A percentile compares a stretch with the other conserved stretches of the same genome.
Conservation (phyloP, 1,140 invertebrate genomes). For the Chionoecetes opilio region DNA sequence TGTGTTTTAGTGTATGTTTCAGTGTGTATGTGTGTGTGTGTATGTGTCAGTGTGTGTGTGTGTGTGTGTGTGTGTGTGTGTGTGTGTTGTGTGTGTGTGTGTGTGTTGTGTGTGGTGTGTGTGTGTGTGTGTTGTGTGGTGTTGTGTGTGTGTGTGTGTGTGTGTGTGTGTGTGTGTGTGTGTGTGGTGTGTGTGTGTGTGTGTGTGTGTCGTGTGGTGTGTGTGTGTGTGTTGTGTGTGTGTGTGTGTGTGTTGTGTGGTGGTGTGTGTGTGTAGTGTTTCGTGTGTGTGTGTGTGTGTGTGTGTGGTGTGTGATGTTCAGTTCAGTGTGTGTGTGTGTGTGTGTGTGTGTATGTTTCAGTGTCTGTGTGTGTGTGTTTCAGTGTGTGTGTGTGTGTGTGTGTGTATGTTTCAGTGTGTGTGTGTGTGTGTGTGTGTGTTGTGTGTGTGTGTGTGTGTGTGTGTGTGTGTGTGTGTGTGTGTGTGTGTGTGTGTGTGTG, state of each 20-base stretch:
- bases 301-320: not conserved
- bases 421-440: not conserved
- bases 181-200: conserved; percentile 20
- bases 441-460: not conserved
- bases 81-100: not conserved
- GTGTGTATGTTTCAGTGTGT: not conserved
- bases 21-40: not conserved
- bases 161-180: not conserved
- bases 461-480: conserved; percentile 20
- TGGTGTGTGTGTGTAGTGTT: not conserved
- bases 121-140: no score
- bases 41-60: not conserved
- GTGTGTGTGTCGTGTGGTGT: not conserved
- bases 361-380: not conserved
- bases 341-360: not conserved
- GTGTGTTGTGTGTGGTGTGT: not conserved
- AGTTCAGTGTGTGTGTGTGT: conserved; percentile 1
- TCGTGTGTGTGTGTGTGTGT: conserved; percentile 16
- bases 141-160: conserved; percentile 7
- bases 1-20: no score
- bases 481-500: not conserved
- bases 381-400: conserved; percentile 12
- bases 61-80: no score
- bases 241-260: not conserved
- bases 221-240: not conserved